Evolutionary conservation across 2,113 vertebrate genomes (phyloP), one percentile per base, ranked within the genome.

Genomic region (Cololabis saira): DNA sequence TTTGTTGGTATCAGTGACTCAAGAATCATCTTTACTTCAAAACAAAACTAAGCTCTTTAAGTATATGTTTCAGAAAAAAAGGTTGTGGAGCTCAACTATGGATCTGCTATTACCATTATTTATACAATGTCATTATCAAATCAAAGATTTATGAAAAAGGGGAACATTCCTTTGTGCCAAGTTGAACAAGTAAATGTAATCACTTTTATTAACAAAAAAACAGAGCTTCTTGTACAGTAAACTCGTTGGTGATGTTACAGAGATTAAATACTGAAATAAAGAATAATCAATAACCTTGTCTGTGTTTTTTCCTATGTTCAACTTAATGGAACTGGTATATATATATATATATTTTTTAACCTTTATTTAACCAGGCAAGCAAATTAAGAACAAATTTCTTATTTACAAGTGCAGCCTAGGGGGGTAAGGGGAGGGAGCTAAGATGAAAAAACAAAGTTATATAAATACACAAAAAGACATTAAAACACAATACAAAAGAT

Each of bases 251-350:
- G 66, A 80, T 73, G 74, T 89, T 74, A 84, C 60, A 60, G 30
- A 74, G 71, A 84, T 87, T 79, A 78, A 70, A 78, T 83, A 70
- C 62, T 85, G 80, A 84, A 90, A 89, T 87, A 88, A 90, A 90
- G 49, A 0, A 12, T 58, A 33, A 40, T 58, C 21, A 27, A 9
- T 22, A 6, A 2, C 7, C 12, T 15, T 47, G 4, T 33, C 40
- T 10, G 3, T n/a, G 6, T 47, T 2, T 47, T 17, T 37, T 37
- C n/a, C n/a, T 11, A 10, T 47, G 1, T 18, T 17, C 17, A 47
- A n/a, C n/a, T 47, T 8, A 9, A 47, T 17, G 33, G 6, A 37
- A 9, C 33, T 9, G 10, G 33, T 37, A 27, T 5, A 27, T 27
- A n/a, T n/a, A n/a, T n/a, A n/a, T n/a, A n/a, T n/a, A n/a, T n/a